phyloP scores from a whole-genome alignment of 2,888 invertebrate species.

The Ophraella communa region DNA sequence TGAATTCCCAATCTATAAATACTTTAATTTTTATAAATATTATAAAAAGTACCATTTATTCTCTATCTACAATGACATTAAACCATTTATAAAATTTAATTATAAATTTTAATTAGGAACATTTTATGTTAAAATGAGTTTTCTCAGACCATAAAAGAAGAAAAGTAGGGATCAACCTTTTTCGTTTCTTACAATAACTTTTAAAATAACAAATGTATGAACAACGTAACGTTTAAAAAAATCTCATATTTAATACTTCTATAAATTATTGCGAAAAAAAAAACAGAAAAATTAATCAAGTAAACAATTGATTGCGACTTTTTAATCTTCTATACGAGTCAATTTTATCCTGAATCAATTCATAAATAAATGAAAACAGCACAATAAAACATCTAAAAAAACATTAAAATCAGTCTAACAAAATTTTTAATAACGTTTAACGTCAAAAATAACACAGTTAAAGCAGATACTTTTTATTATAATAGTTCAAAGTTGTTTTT shows the following conservation, averaged over 20 bases:
- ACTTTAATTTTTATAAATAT: too few relatives aligned
- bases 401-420: constrained; percentile 7
- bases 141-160: too few relatives aligned
- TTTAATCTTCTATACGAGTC: neutral
- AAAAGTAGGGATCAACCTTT: neutral
- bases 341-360: neutral
- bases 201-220: neutral
- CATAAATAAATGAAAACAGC: constrained; percentile 5
- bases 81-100: too few relatives aligned
- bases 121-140: neutral
- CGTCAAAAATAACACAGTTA: neutral
- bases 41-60: too few relatives aligned
- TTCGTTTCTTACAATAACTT: neutral
- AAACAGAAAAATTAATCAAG: neutral
- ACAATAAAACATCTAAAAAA: constrained; percentile 5
- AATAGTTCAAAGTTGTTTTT: neutral
- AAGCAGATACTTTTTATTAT: neutral
- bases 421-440: constrained; percentile 1
- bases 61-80: too few relatives aligned
- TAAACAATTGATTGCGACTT: too few relatives aligned
- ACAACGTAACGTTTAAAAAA: neutral
- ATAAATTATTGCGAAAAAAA: neutral
- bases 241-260: neutral
- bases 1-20: too few relatives aligned
- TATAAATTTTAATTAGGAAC: too few relatives aligned